phyloP scores from a whole-genome alignment of 2,113 vertebrate species.

The Salvator merianae region DNA sequence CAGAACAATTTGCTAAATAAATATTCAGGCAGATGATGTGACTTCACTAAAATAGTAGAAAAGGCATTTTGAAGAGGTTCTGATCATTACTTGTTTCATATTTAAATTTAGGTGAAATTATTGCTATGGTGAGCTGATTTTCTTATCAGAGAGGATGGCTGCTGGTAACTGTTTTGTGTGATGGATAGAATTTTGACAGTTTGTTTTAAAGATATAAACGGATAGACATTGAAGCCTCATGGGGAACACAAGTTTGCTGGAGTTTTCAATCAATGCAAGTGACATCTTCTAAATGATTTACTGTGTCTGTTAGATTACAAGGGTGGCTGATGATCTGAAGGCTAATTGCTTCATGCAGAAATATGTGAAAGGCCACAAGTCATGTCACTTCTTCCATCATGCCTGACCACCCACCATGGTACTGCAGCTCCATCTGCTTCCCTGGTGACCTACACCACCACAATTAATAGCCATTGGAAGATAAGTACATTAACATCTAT shows the following conservation, averaged over 20 bases:
- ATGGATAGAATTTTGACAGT: background rate
- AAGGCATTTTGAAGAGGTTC: background rate
- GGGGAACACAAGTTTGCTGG: background rate
- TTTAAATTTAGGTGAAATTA: background rate
- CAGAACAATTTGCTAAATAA: background rate
- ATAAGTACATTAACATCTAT: background rate
- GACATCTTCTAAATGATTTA: background rate
- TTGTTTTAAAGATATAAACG: background rate
- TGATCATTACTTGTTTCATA: background rate
- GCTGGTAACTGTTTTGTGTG: background rate
- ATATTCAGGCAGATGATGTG: background rate
- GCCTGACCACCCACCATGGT: background rate
- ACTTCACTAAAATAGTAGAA: background rate
- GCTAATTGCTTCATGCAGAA: background rate
- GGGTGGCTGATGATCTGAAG: background rate
- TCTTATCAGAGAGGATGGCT: background rate
- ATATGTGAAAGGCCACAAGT: background rate
- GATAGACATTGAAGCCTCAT: background rate
- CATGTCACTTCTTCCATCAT: background rate
- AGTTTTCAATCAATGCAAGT: conserved; percentile 3
- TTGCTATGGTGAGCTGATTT: background rate
- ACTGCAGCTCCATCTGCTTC: background rate
- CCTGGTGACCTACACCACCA: background rate
- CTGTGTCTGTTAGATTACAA: background rate
- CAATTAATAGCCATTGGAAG: background rate